Percentiles rank a stretch among this genome's conserved stretches.
These are phyloP conservation scores for Hemaris fuciformis DNA, from an alignment of 2,888 invertebrate genomes.

Conservation along the genomic window DNA sequence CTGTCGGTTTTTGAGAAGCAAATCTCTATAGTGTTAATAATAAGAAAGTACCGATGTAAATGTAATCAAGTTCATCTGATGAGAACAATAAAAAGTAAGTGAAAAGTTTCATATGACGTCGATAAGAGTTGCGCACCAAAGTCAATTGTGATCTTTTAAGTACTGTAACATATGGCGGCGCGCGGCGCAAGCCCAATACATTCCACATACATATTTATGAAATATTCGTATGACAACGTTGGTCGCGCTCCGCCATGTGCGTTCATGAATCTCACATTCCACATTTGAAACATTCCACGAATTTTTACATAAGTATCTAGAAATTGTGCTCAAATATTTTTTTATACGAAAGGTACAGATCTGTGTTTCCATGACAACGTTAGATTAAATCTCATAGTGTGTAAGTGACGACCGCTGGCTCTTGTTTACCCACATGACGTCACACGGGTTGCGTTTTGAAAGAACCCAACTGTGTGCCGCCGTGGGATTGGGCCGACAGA, in stretches of 20 bases:
- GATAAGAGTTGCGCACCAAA: background rate
- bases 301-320: constrained; percentile 1
- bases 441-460: background rate
- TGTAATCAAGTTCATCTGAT: too few species aligned
- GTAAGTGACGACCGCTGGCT: constrained; percentile 25
- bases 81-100: background rate
- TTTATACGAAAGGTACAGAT: constrained; percentile 32
- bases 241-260: background rate
- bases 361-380: constrained; percentile 44
- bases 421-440: background rate
- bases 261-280: background rate
- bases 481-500: background rate
- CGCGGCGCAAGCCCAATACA: background rate
- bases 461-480: background rate
- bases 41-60: too few species aligned
- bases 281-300: constrained; percentile 5
- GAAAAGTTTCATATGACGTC: background rate
- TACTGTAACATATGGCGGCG: background rate
- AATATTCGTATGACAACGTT: background rate
- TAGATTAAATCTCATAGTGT: constrained; percentile 27
- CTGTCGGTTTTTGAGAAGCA: background rate
- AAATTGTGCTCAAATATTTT: constrained; percentile 43
- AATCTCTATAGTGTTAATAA: background rate
- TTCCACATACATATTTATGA: background rate
- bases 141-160: background rate